A percentile compares a stretch with the other conserved stretches of the same genome.
Evolutionary conservation across 2,888 invertebrate species (phyloP).

Genomic region (Cosmia pyralina): DNA sequence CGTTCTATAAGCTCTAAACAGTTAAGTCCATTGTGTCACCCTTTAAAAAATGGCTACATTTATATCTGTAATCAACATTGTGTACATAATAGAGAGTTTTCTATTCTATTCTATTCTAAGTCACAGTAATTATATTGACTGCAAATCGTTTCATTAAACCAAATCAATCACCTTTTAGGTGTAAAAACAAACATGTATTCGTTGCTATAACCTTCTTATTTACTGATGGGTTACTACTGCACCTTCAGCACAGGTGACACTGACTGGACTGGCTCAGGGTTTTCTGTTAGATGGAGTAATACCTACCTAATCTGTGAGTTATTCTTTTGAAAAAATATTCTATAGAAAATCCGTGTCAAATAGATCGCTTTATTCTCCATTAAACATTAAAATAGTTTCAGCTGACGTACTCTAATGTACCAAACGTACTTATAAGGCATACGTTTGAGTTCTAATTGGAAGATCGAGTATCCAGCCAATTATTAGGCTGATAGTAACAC

Average conservation of each 20-base stretch:
- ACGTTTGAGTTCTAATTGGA: constrained; percentile 13
- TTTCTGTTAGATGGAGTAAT: neutral
- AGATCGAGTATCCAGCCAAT: constrained; percentile 16
- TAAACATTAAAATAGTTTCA: neutral
- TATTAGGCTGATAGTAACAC: constrained; percentile 13
- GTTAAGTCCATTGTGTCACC: neutral
- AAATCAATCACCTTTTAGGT: neutral
- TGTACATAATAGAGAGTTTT: neutral
- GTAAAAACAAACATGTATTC: neutral
- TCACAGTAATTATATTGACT: too few species aligned
- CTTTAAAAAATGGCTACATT: neutral
- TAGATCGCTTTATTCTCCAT: neutral
- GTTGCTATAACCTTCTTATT: neutral
- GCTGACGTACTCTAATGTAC: neutral
- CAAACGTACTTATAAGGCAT: too few species aligned
- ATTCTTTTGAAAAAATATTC: neutral
- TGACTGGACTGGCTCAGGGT: neutral
- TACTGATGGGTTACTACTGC: neutral
- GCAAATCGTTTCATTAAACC: too few species aligned
- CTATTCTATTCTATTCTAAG: neutral
- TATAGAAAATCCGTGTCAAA: neutral
- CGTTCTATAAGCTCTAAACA: neutral
- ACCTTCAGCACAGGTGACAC: neutral
- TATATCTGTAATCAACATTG: neutral
- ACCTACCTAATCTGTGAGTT: neutral